Evolutionary conservation across 2,113 vertebrate species (phyloP), one percentile per base, ranked within the genome.

Genomic region (Stegastes partitus): DNA sequence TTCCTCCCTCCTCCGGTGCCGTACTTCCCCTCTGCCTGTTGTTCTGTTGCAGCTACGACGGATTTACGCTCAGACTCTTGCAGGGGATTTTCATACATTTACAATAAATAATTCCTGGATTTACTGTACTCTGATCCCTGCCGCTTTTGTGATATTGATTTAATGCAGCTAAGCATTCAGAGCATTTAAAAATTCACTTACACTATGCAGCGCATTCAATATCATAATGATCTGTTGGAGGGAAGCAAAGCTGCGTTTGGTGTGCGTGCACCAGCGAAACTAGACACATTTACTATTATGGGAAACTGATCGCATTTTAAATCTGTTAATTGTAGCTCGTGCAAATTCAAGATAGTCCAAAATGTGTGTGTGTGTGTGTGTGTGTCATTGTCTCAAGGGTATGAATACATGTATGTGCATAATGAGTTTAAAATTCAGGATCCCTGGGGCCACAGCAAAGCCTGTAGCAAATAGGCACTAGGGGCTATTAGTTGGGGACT

Each of bases 61-160:
- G 89, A 90, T 92, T 90, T 93, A 86, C 39, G 23, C 75, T 61
- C 25, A 42, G 74, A 72, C 81, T 81, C 64, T 82, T 77, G 62
- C 68, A 55, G 72, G 68, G 85, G 89, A 91, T 93, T 94, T 93
- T 90, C 85, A 87, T 87, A 88, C 88, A 90, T 91, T 93, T 90
- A 84, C 82, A 89, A 89, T 89, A 92, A 90, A 92, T 91, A 91
- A 93, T 91, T 89, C 90, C 86, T 79, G 87, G 85, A 92, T 93
- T 93, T 91, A 90, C 80, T 67, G 79, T 73, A 77, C 58, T 68
- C 71, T 89, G 81, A 93, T 93, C 90, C 82, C 62, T 79, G 53
- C 74, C 4, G 58, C 87, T 84, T 87, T 88, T 90, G 83, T 85
- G 74, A 81, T 93, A 92, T 92, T 91, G 93, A 94, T 93, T 93